A percentile compares a stretch with the other conserved stretches of the same genome.
These are phyloP conservation scores for Xenopus laevis DNA, from an alignment of 2,113 vertebrate species.

Conservation along the genomic window DNA sequence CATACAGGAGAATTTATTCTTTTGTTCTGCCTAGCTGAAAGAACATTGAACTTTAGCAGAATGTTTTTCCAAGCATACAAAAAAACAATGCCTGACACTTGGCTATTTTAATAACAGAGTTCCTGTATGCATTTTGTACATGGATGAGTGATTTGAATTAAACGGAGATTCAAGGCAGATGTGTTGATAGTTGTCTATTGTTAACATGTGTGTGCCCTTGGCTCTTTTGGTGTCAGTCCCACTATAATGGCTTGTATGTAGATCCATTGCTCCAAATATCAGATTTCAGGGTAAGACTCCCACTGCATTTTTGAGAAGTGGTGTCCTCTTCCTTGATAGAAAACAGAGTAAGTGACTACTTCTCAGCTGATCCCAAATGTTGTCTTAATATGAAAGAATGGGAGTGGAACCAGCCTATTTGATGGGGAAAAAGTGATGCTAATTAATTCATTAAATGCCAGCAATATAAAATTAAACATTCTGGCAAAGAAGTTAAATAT, in stretches of 20 bases:
- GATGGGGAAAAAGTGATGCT: too few relatives aligned
- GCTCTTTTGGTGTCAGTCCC: conserved; percentile 19
- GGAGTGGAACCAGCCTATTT: too few relatives aligned
- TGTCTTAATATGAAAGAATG: too few relatives aligned
- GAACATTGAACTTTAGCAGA: background rate
- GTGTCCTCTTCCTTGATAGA: conserved; percentile 10
- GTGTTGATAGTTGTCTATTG: conserved; percentile 32
- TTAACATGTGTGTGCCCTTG: conserved; percentile 17
- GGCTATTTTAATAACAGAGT: conserved; percentile 1
- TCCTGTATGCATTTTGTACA: conserved; percentile 4
- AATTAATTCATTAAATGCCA: too few relatives aligned
- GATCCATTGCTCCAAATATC: conserved; percentile 5
- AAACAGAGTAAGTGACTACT: background rate
- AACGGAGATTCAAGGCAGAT: conserved; percentile 17
- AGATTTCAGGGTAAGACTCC: conserved; percentile 14
- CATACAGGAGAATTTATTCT: too few relatives aligned
- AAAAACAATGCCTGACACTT: background rate
- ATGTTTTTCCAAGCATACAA: background rate
- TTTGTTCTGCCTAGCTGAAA: too few relatives aligned
- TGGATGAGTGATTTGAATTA: background rate
- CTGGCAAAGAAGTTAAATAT: too few relatives aligned
- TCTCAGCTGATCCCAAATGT: background rate
- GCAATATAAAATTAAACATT: too few relatives aligned
- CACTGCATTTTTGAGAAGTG: background rate
- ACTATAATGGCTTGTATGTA: conserved; percentile 6